phyloP scores from a whole-genome alignment of 1,140 invertebrate genomes.

The Drosophila biarmipes region DNA sequence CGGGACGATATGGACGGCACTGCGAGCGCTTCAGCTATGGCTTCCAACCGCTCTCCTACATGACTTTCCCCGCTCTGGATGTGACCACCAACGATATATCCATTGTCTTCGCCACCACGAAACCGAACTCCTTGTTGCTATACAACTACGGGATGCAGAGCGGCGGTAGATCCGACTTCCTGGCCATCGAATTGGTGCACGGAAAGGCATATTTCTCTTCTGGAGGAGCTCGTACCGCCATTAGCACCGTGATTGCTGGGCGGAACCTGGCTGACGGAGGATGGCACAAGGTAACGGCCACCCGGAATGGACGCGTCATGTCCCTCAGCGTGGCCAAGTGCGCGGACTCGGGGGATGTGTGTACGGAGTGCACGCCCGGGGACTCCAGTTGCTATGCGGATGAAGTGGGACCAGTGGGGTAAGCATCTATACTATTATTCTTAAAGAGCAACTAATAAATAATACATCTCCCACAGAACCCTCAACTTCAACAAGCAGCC shows the following conservation, averaged over 20 bases:
- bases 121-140: constrained; percentile 92
- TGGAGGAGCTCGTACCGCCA: constrained; percentile 93
- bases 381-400: constrained; percentile 92
- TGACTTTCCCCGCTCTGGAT: constrained; percentile 93
- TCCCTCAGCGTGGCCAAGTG: constrained; percentile 93
- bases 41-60: constrained; percentile 94
- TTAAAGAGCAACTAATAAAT: neutral
- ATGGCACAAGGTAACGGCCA: constrained; percentile 96
- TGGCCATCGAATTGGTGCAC: constrained; percentile 94
- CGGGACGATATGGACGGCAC: constrained; percentile 94
- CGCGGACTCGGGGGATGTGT: constrained; percentile 93
- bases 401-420: constrained; percentile 93
- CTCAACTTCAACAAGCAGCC: constrained; percentile 96
- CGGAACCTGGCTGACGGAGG: constrained; percentile 92
- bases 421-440: constrained; percentile 66
- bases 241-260: constrained; percentile 90
- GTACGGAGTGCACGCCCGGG: constrained; percentile 93
- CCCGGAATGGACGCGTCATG: constrained; percentile 93
- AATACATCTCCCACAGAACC: constrained; percentile 86
- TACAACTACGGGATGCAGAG: constrained; percentile 95
- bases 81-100: constrained; percentile 95
- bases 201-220: constrained; percentile 95
- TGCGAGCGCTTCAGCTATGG: constrained; percentile 96
- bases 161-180: constrained; percentile 95
- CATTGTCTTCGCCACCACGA: constrained; percentile 95